Evolutionary conservation across 2,888 invertebrate species (phyloP).

Genomic region (Lamellibrachia columna): DNA sequence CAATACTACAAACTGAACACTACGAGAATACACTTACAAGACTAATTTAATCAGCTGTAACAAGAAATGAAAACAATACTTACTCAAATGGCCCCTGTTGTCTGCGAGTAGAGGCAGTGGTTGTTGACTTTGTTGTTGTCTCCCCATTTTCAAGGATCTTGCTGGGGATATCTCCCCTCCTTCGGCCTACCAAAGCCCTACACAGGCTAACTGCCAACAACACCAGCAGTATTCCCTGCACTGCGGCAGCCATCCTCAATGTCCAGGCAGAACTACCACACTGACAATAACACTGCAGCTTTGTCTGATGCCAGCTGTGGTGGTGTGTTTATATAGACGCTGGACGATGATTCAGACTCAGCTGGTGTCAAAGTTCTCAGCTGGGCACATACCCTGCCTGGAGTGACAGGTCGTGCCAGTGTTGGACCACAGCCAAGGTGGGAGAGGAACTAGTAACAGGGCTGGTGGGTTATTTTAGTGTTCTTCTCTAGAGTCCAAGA

Average conservation of each 20-base stretch:
- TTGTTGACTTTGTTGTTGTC: neutral
- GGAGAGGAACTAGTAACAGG: neutral
- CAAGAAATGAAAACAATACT: too few relatives aligned
- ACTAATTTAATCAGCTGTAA: too few relatives aligned
- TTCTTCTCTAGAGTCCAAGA: too few relatives aligned
- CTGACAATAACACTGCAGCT: neutral
- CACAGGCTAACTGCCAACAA: neutral
- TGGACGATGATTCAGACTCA: neutral
- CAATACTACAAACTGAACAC: too few relatives aligned
- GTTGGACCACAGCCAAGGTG: neutral
- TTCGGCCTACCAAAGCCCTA: neutral
- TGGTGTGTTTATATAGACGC: neutral
- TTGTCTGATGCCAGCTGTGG: neutral
- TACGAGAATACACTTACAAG: too few relatives aligned
- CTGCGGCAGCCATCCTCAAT: neutral
- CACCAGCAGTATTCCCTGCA: neutral
- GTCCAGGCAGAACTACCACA: neutral
- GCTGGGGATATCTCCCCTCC: neutral
- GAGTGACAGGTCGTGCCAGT: neutral
- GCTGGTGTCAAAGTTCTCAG: conserved; percentile 5
- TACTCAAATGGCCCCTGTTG: too few relatives aligned
- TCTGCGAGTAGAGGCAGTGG: too few relatives aligned
- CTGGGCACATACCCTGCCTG: neutral
- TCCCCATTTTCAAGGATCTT: neutral
- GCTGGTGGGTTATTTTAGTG: too few relatives aligned